Percentiles rank a stretch among this genome's conserved stretches.
Conservation (phyloP, 1,140 invertebrate species). For the Cyphomyrmex costatus region DNA sequence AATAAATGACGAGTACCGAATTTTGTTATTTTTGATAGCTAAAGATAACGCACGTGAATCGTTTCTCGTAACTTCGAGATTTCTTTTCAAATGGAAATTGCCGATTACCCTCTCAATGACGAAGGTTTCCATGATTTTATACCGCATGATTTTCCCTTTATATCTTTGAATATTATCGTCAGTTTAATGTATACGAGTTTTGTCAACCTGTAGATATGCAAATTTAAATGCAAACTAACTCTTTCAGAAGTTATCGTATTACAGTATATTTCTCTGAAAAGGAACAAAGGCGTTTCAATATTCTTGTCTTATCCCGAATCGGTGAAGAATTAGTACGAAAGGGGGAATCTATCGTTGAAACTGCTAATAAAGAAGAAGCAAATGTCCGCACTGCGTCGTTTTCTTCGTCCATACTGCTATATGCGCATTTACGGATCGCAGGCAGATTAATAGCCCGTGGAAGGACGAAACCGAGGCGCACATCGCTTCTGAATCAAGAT, state of each 20-base stretch:
- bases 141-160: slow-evolving; percentile 9
- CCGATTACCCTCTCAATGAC: slow-evolving; percentile 10
- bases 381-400: slow-evolving; percentile 27
- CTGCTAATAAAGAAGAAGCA: neutral
- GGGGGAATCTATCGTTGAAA: neutral
- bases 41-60: neutral
- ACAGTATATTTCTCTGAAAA: neutral
- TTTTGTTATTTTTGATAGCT: slow-evolving; percentile 33
- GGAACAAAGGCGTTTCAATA: neutral
- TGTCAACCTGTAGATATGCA: slow-evolving; percentile 10
- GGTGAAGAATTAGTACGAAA: neutral
- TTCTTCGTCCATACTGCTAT: slow-evolving; percentile 39
- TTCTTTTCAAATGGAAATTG: slow-evolving; percentile 65
- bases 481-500: slow-evolving; percentile 73
- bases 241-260: neutral
- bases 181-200: slow-evolving; percentile 31
- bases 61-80: slow-evolving; percentile 52
- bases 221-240: slow-evolving; percentile 24
- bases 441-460: slow-evolving; percentile 68
- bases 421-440: slow-evolving; percentile 62
- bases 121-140: slow-evolving; percentile 38
- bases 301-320: neutral
- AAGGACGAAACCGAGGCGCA: slow-evolving; percentile 65
- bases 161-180: slow-evolving; percentile 32
- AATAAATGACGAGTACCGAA: neutral